Base-by-base conservation (phyloP, 2,797 vertebrate genomes). In the Amblyraja radiata region DNA sequence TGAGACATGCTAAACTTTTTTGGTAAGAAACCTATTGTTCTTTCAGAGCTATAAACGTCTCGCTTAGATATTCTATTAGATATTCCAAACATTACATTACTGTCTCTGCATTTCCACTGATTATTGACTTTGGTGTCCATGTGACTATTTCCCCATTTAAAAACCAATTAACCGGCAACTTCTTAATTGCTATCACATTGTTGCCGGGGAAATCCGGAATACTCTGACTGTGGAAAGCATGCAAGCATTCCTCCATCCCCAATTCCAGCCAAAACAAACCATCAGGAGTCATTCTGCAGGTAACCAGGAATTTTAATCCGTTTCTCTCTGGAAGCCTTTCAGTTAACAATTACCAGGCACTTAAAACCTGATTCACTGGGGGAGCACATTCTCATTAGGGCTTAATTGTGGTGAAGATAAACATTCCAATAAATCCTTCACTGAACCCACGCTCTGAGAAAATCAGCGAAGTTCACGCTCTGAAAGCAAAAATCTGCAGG, bases 261-360 rank as follows among this genome's bases (percentile, higher is more conserved):
- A 36, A 68, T 8, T 68, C 63, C 84, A 88, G 84, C 84, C 84
- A 88, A 88, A 68, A 36, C n/a, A 88, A 88, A 68, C 84, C 63
- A 88, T 36, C 84, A 36, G 84, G n/a, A 88, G 63, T 32, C 84
- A 32, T 68, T 68, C 84, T 88, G 84, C 84, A 88, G 63, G 84
- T 88, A 32, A 68, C 63, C 61, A 68, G 84, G 84, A 88, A 88
- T 88, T 88, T 88, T 88, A 88, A 88, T 88, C 63, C n/a, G 8
- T 36, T 88, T 36, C n/a, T 88, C n/a, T 23, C n/a, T 88, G 61
- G 61, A 88, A 88, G 10, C 84, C 63, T 36, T 86, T 88, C 10
- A 61, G 25, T 88, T 88, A 68, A 68, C 65, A 88, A 88, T 88
- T 88, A 36, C 84, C 61, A 68, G 63, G 84, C 61, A 46, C n/a